phyloP scores from a whole-genome alignment of 2,797 vertebrate species.

The Diglossa cyanea region DNA sequence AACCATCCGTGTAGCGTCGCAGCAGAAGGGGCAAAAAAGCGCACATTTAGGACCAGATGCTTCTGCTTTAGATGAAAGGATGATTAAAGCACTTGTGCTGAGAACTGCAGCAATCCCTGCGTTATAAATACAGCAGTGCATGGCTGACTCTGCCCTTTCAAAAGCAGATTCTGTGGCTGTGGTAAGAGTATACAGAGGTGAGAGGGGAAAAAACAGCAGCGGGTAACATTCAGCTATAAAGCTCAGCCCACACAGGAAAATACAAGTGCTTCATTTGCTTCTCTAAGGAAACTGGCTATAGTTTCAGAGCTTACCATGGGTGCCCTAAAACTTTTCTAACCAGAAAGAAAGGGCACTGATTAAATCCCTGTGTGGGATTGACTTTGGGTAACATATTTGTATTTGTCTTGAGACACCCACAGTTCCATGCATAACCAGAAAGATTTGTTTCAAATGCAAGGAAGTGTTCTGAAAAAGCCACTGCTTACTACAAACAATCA shows the following conservation, averaged over 20 bases:
- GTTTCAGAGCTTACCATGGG: background rate
- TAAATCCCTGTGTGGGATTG: background rate
- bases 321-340: background rate
- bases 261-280: background rate
- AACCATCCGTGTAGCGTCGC: slow-evolving; percentile 28
- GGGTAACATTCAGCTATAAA: background rate
- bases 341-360: background rate
- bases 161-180: background rate
- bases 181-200: background rate
- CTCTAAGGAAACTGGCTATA: background rate
- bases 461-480: background rate
- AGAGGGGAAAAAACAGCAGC: background rate
- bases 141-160: background rate
- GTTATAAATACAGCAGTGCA: background rate
- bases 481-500: background rate
- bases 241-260: background rate
- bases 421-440: background rate
- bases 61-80: slow-evolving; percentile 51
- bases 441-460: background rate
- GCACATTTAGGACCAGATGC: slow-evolving; percentile 60
- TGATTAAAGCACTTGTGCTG: slow-evolving; percentile 52
- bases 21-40: slow-evolving; percentile 53
- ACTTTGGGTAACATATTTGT: background rate
- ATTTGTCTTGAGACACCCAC: background rate
- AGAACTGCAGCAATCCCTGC: background rate